Evolutionary conservation across 2,797 vertebrate genomes (phyloP).

Genomic region (Chelon auratus): DNA sequence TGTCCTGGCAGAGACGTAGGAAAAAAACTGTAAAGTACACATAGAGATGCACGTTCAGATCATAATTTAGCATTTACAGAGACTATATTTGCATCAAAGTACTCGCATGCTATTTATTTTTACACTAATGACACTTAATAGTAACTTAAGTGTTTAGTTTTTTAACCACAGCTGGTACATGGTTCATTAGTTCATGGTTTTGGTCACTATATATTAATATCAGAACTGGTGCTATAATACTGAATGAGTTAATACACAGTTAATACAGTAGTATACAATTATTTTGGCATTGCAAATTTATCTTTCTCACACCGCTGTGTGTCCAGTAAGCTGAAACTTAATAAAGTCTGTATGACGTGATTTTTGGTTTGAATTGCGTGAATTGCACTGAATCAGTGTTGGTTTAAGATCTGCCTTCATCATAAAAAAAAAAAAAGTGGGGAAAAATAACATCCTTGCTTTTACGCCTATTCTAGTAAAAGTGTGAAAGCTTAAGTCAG

Average conservation of each 20-base stretch:
- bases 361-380: not conserved
- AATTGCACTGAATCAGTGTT: not conserved
- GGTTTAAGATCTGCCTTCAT: constrained; percentile 15
- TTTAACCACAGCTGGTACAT: not conserved
- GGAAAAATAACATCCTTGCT: constrained; percentile 34
- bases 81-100: not conserved
- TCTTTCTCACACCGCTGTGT: not conserved
- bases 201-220: too few species aligned
- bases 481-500: constrained; percentile 28
- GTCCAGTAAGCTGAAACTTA: not conserved
- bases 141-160: not conserved
- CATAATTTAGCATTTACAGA: not conserved
- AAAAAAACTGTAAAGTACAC: constrained; percentile 12
- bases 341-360: not conserved
- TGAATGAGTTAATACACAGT: too few species aligned
- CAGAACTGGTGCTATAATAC: too few species aligned
- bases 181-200: not conserved
- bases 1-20: constrained; percentile 43
- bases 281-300: not conserved
- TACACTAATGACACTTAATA: not conserved
- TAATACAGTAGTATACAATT: not conserved
- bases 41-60: not conserved
- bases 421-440: not conserved
- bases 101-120: not conserved
- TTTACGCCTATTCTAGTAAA: constrained; percentile 14